Base-by-base conservation (phyloP, 2,888 invertebrate genomes). In the Dione vanillae region DNA sequence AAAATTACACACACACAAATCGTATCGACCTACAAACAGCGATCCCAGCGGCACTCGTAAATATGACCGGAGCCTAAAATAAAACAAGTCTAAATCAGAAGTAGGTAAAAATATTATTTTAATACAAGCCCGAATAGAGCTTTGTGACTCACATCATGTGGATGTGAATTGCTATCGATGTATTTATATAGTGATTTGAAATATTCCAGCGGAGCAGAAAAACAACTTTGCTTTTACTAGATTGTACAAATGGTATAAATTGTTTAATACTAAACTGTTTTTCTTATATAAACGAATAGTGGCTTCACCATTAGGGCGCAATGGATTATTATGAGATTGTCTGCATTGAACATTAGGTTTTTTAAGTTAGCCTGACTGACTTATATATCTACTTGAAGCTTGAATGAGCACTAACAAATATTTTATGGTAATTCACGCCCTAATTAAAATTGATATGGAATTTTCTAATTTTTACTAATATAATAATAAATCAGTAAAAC, bases 71-170 rank as follows among this genome's bases (percentile, higher is more conserved):
- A 43, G 59, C 51, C 10, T 40, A 6, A 41, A 61, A 67, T 67
- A 67, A 59, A 67, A 59, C 47, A 20, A 58, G 20, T 27, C 47
- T 58, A 27, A 59, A 67, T 59, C 67, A 61, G 12, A 51, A 61
- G 59, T 67, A 67, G 59, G 59, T 61, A 41, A 43, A 51, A 59
- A 61, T 35, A 27, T 37, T 11, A 40, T 59, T 67, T 67, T 59
- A 59, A 67, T 67, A 67, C 19, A 41, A 16, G 27, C 40, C 9
- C 27, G 40, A 59, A 61, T 51, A 49, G 59, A 51, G 41, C 40
- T 67, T 51, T 27, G n/a, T 58, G 58, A 49, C 49, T 51, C 51
- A 16, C 43, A 67, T 61, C 51, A 49, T 61, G n/a, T 61, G 51
- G 16, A 51, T 61, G 35, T 67, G 59, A 43, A 59, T 27, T 43